A percentile compares a stretch with the other conserved stretches of the same genome.
Conservation (phyloP, 2,888 invertebrate species). For the Gortyna flavago region DNA sequence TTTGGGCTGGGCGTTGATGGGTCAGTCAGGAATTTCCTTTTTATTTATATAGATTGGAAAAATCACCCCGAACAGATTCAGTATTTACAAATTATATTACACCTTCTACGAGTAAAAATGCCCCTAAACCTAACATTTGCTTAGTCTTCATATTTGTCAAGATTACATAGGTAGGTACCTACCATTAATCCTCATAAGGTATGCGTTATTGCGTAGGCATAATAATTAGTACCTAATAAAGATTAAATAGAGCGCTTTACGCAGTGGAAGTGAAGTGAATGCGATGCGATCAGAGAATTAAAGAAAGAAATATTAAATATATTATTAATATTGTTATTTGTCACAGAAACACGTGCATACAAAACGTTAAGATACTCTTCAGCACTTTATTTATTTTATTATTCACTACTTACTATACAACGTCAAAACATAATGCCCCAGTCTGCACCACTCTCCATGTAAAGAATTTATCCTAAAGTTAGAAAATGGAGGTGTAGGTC, state of each 20-base stretch:
- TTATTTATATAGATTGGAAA: no score
- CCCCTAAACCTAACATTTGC: not conserved
- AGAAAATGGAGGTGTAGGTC: not conserved
- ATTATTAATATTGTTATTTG: no score
- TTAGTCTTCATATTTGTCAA: not conserved
- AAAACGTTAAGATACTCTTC: no score
- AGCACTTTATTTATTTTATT: no score
- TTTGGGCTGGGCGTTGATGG: not conserved
- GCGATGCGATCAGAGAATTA: no score
- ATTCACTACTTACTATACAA: not conserved
- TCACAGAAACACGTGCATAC: no score
- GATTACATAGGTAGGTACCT: not conserved
- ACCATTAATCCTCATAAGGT: not conserved
- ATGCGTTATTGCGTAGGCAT: not conserved
- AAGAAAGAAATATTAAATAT: no score
- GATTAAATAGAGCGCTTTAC: not conserved
- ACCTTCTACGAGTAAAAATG: not conserved
- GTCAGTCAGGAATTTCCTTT: not conserved
- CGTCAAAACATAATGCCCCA: not conserved
- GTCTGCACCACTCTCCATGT: not conserved
- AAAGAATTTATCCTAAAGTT: not conserved
- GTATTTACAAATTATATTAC: not conserved
- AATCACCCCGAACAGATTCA: no score
- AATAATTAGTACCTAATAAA: not conserved
- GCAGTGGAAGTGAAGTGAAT: no score